Evolutionary conservation across 35 echinoderm and acorn worm species (phyloP).

Genomic region (Diadema setosum): DNA sequence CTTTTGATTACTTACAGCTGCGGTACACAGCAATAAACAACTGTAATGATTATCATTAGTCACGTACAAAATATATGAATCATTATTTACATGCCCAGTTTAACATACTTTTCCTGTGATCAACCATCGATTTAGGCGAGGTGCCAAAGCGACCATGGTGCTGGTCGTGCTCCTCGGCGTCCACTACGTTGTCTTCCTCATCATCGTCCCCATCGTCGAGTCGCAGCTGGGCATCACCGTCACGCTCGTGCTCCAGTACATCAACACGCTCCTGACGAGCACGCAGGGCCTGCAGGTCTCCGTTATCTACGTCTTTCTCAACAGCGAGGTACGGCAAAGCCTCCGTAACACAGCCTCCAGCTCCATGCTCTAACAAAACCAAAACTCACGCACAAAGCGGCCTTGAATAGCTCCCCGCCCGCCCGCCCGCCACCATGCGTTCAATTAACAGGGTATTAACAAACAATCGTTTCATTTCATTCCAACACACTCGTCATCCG

Average conservation of each 20-base stretch:
- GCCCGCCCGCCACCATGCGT: neutral
- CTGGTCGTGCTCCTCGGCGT: slow-evolving; percentile 79
- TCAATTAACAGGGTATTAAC: neutral
- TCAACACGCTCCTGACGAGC: slow-evolving; percentile 47
- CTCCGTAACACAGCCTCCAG: neutral
- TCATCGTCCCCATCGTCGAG: slow-evolving; percentile 39
- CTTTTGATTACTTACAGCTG: too few species aligned
- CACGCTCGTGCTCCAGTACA: slow-evolving; percentile 2
- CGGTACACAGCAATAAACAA: too few species aligned
- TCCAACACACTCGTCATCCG: neutral
- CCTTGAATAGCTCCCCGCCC: neutral
- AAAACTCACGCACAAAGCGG: neutral
- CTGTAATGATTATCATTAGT: too few species aligned
- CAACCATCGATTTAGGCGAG: slow-evolving; percentile 73
- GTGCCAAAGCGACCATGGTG: slow-evolving; percentile 72
- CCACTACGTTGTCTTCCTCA: slow-evolving; percentile 68
- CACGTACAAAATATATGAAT: too few species aligned
- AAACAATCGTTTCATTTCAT: neutral
- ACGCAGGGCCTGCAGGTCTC: slow-evolving; percentile 68
- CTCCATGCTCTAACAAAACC: neutral
- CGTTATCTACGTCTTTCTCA: slow-evolving; percentile 87
- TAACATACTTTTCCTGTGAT: too few species aligned
- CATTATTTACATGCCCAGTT: too few species aligned
- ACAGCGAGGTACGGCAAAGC: slow-evolving; percentile 63
- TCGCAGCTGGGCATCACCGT: neutral